Conservation (phyloP, 2,888 invertebrate genomes). For the Phortica okadai region DNA sequence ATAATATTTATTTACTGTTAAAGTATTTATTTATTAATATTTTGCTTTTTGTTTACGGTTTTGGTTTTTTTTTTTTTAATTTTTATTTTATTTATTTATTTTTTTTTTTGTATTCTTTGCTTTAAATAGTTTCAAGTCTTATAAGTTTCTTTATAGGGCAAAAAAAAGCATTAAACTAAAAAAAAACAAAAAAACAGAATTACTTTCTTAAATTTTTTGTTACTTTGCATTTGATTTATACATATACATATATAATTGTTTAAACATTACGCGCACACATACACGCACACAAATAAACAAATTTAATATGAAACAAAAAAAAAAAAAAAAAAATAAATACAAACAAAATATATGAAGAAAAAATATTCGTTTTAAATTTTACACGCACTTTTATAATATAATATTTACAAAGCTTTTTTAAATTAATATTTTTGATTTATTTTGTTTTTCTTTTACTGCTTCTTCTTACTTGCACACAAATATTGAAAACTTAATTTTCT, state of each 20-base stretch:
- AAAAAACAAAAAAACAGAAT: slow-evolving; percentile 23
- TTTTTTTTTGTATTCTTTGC: slow-evolving; percentile 33
- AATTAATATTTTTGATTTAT: slow-evolving; percentile 1
- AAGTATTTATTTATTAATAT: slow-evolving; percentile 21
- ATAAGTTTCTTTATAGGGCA: slow-evolving; percentile 74
- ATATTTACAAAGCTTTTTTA: slow-evolving; percentile 9
- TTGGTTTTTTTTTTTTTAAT: slow-evolving; percentile 11
- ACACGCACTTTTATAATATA: not conserved
- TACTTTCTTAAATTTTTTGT: slow-evolving; percentile 45
- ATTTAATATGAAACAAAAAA: not conserved
- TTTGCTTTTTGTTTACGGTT: slow-evolving; percentile 29
- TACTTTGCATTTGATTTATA: not conserved
- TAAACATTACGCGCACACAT: not conserved
- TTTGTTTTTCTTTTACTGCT: not conserved
- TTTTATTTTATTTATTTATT: slow-evolving; percentile 41
- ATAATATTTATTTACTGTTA: slow-evolving; percentile 21
- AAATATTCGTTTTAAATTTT: not conserved
- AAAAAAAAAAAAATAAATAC: slow-evolving; percentile 8
- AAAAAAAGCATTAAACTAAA: slow-evolving; percentile 61
- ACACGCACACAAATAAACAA: not conserved
- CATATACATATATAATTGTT: not conserved
- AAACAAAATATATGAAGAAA: not conserved
- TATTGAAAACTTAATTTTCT: no score
- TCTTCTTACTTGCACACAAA: no score
- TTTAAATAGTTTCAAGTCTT: slow-evolving; percentile 71